Conservation (phyloP, 2,888 invertebrate genomes). For the Pterobdella sp. region DNA sequence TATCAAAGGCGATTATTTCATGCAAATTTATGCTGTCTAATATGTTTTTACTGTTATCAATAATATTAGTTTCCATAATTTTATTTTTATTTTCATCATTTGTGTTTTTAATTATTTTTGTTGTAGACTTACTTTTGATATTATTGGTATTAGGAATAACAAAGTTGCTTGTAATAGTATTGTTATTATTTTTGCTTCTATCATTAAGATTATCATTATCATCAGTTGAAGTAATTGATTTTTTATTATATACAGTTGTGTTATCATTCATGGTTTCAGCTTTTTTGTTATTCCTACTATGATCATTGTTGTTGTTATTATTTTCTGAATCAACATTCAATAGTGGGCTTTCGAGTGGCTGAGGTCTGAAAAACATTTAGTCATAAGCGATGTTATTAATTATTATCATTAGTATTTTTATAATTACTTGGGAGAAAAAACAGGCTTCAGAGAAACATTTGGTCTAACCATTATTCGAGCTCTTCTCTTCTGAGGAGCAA, state of each 20-base stretch:
- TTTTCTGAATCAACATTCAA: no score
- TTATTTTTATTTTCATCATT: neutral
- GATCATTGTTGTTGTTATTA: neutral
- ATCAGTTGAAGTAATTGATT: neutral
- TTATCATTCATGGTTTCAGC: neutral
- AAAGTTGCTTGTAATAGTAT: neutral
- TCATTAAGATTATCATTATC: constrained; percentile 1
- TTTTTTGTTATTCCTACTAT: neutral
- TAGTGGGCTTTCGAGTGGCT: no score
- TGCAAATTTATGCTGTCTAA: no score
- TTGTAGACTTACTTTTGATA: neutral
- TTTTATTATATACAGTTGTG: neutral
- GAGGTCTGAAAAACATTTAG: no score
- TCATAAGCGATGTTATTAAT: no score
- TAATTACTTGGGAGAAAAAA: no score
- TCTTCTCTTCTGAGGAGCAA: no score
- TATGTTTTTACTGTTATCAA: no score
- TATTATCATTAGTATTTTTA: no score
- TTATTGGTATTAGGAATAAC: neutral
- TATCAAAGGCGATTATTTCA: no score
- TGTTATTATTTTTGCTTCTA: neutral
- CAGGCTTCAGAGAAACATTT: no score
- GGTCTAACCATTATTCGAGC: no score
- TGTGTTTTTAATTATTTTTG: neutral
- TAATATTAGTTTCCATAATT: neutral